Evolutionary conservation across 2,113 vertebrate genomes (phyloP).

Genomic region (Chloebia gouldiae): DNA sequence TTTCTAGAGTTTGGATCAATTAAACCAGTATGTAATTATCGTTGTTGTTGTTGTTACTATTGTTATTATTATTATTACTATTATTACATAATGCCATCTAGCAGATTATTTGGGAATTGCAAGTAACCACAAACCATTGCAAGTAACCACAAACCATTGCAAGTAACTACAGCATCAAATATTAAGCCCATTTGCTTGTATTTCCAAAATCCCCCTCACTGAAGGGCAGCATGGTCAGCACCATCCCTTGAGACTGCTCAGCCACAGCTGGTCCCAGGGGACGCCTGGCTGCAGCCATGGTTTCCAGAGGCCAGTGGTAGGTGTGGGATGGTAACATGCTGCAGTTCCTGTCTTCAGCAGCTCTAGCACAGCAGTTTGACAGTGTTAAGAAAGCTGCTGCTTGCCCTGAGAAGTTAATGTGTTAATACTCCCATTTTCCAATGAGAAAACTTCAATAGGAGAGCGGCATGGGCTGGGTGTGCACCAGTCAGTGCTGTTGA

Average conservation of each 20-base stretch:
- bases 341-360: neutral
- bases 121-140: slow-evolving; percentile 24
- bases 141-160: neutral
- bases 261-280: neutral
- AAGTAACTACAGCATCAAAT: neutral
- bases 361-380: neutral
- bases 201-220: neutral
- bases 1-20: neutral
- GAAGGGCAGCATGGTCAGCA: neutral
- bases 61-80: neutral
- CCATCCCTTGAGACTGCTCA: neutral
- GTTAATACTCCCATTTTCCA: neutral
- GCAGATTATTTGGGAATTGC: slow-evolving; percentile 58
- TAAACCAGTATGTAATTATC: neutral
- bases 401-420: neutral
- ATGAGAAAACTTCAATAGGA: neutral
- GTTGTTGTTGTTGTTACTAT: neutral
- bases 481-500: fast-evolving
- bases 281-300: fast-evolving
- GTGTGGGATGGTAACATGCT: neutral
- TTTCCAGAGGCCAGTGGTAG: neutral
- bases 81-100: slow-evolving; percentile 65
- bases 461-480: fast-evolving
- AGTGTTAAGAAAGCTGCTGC: neutral
- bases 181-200: neutral